These are phyloP conservation scores for Oscheius sp. DNA, from an alignment of 2,888 invertebrate species.

Conservation along the genomic window DNA sequence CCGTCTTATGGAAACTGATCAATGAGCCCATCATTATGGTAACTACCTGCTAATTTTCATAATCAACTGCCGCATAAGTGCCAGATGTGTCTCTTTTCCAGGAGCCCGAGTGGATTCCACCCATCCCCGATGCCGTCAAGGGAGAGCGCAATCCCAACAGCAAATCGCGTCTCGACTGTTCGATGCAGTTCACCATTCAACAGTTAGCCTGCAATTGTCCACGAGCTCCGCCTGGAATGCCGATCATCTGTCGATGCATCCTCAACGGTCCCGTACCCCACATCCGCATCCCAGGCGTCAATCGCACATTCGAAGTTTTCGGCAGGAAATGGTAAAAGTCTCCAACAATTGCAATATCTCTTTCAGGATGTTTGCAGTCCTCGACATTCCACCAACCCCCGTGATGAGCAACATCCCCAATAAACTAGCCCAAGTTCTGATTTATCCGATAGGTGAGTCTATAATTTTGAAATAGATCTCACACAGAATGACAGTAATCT, in stretches of 20 bases:
- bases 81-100: neutral
- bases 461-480: too few relatives aligned
- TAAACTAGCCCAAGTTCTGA: too few relatives aligned
- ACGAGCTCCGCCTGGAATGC: neutral
- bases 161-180: neutral
- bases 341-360: neutral
- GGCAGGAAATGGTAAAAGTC: neutral
- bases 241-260: neutral
- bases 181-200: neutral
- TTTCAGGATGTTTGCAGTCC: too few relatives aligned
- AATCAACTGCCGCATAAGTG: too few relatives aligned
- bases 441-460: too few relatives aligned
- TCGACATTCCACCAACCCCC: neutral
- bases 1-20: neutral
- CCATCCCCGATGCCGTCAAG: slow-evolving; percentile 12
- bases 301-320: neutral
- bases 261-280: neutral
- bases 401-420: neutral
- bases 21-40: too few relatives aligned
- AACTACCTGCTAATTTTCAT: too few relatives aligned
- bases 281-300: neutral
- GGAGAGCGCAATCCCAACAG: neutral
- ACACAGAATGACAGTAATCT: too few relatives aligned
- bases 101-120: neutral
- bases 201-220: too few relatives aligned